A percentile compares a stretch with the other conserved stretches of the same genome.
Conservation (phyloP, 1,140 invertebrate species). For the Nasonia longicornis region DNA sequence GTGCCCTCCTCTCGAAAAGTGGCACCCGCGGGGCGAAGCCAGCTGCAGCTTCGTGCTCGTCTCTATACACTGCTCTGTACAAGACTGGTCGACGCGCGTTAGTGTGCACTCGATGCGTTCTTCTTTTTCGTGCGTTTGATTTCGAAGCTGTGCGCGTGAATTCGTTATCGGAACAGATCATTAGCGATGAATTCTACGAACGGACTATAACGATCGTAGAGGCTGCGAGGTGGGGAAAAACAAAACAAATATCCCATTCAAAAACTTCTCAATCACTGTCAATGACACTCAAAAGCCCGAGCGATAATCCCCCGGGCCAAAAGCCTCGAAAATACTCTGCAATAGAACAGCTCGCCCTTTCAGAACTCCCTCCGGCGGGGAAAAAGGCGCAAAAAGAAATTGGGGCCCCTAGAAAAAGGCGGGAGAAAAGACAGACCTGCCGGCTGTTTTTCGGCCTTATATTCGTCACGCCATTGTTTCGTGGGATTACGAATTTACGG, state of each 20-base stretch:
- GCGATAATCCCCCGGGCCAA: neutral
- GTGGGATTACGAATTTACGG: slow-evolving; percentile 34
- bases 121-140: too few relatives aligned
- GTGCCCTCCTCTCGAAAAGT: slow-evolving; percentile 36
- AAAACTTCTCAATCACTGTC: slow-evolving; percentile 24
- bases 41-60: neutral
- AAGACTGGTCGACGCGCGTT: too few relatives aligned
- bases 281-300: slow-evolving; percentile 25
- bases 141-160: too few relatives aligned
- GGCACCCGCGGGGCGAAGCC: slow-evolving; percentile 21
- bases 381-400: slow-evolving; percentile 20
- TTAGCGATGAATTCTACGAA: too few relatives aligned
- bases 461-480: slow-evolving; percentile 42
- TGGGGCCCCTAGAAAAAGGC: slow-evolving; percentile 5
- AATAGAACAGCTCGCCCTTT: neutral
- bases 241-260: neutral
- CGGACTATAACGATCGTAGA: neutral
- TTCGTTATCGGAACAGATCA: too few relatives aligned
- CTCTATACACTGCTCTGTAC: neutral
- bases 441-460: slow-evolving; percentile 30
- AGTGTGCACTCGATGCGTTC: too few relatives aligned
- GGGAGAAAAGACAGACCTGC: neutral
- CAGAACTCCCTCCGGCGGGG: neutral
- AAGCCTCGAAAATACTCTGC: neutral
- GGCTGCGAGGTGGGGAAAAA: neutral